Conservation (phyloP, 2,797 vertebrate species). For the Miichthys miiuy region DNA sequence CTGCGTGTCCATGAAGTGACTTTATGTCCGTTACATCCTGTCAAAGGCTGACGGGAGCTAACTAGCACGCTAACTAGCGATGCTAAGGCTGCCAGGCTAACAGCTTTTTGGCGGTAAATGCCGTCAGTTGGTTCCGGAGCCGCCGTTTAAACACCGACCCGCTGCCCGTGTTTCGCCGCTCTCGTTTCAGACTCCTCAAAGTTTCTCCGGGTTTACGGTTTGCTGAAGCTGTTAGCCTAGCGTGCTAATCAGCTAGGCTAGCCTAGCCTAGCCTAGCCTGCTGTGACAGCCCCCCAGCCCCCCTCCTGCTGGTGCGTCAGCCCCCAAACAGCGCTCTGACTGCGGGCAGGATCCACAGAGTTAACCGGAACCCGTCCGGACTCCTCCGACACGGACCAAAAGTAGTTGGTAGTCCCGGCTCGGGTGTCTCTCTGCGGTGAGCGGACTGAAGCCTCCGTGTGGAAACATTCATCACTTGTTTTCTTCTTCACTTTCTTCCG, state of each 20-base stretch:
- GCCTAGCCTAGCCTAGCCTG: conserved; percentile 36
- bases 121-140: no score
- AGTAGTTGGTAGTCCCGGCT: not conserved
- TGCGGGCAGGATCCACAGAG: conserved; percentile 38
- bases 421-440: not conserved
- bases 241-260: conserved; percentile 35
- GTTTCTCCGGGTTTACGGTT: conserved; percentile 30
- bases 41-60: conserved; percentile 25
- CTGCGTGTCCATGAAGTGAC: not conserved
- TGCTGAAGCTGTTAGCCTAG: conserved; percentile 33
- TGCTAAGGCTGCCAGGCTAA: conserved; percentile 3
- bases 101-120: not conserved
- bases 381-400: conserved; percentile 12
- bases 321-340: conserved; percentile 37
- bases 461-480: conserved; percentile 1
- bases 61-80: not conserved
- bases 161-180: no score
- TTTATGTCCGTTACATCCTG: not conserved
- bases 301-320: conserved; percentile 45
- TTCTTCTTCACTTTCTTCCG: conserved; percentile 73
- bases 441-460: not conserved
- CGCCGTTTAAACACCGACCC: not conserved
- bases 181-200: not conserved
- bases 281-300: conserved; percentile 38
- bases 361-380: conserved; percentile 29